A percentile compares a stretch with the other conserved stretches of the same genome.
Evolutionary conservation across 2,888 invertebrate species (phyloP).

Genomic region (Orchesellides sinensis): DNA sequence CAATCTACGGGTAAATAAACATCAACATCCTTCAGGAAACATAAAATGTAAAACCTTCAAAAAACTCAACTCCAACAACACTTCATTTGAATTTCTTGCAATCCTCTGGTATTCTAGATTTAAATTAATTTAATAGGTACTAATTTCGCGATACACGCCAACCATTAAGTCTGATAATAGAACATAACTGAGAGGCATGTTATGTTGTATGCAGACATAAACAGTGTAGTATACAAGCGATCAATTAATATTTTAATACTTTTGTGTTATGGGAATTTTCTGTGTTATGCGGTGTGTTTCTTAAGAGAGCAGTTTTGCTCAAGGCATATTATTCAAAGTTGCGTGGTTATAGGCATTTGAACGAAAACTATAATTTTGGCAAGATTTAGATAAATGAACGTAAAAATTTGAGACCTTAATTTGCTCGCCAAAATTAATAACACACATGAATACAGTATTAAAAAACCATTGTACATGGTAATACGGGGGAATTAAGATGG

Average conservation of each 20-base stretch:
- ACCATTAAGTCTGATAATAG: too few relatives aligned
- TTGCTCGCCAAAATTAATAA: conserved; percentile 14
- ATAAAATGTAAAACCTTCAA: neutral
- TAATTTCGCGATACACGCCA: conserved; percentile 35
- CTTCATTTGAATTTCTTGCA: neutral
- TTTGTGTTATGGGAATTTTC: too few relatives aligned
- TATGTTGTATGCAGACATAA: too few relatives aligned
- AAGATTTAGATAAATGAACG: conserved; percentile 1
- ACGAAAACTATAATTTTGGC: conserved; percentile 11
- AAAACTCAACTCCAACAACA: neutral
- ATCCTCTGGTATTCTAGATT: conserved; percentile 14
- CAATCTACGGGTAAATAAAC: neutral
- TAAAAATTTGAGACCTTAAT: conserved; percentile 11
- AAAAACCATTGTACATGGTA: too few relatives aligned
- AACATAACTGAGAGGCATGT: too few relatives aligned
- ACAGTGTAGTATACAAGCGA: too few relatives aligned
- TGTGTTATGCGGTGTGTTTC: too few relatives aligned
- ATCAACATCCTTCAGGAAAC: neutral
- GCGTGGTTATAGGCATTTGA: neutral
- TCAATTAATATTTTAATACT: too few relatives aligned
- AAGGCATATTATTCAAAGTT: neutral
- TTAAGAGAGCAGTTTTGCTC: too few relatives aligned
- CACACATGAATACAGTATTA: neutral
- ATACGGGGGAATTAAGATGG: neutral
- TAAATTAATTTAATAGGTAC: conserved; percentile 54